phyloP scores from a whole-genome alignment of 2,888 invertebrate species.

The Campopleginae sp. region DNA sequence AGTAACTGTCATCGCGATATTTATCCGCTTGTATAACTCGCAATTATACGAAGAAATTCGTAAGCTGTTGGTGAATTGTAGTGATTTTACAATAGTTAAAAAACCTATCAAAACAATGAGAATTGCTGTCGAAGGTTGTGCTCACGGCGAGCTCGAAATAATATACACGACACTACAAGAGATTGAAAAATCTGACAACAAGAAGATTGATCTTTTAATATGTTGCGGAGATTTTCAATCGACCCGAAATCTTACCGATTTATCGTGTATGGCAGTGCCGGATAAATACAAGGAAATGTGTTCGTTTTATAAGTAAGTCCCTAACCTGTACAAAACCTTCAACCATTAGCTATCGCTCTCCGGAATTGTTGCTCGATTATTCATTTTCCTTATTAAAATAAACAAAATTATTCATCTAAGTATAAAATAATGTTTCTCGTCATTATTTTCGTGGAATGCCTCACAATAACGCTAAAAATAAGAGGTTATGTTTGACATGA shows the following conservation, averaged over 20 bases:
- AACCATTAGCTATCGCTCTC: background rate
- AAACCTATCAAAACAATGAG: conserved; percentile 87
- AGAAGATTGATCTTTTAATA: conserved; percentile 95
- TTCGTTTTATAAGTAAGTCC: conserved; percentile 94
- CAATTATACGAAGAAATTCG: background rate
- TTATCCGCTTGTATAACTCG: background rate
- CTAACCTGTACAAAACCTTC: background rate
- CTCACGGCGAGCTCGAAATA: conserved; percentile 98
- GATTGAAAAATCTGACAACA: conserved; percentile 90
- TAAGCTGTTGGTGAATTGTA: background rate
- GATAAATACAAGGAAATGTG: conserved; percentile 95
- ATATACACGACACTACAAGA: conserved; percentile 94
- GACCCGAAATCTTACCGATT: conserved; percentile 94
- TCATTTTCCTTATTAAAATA: background rate
- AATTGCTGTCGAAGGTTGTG: conserved; percentile 98
- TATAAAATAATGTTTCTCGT: background rate
- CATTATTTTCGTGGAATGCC: background rate
- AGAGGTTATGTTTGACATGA: background rate
- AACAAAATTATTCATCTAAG: background rate
- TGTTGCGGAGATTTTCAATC: conserved; percentile 99
- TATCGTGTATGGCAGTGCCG: conserved; percentile 98
- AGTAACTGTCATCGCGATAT: background rate
- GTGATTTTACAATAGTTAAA: background rate
- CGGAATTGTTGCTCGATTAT: background rate
- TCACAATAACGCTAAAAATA: background rate